Evolutionary conservation across 2,888 invertebrate species (phyloP).

Genomic region (Agriopis aurantiaria): DNA sequence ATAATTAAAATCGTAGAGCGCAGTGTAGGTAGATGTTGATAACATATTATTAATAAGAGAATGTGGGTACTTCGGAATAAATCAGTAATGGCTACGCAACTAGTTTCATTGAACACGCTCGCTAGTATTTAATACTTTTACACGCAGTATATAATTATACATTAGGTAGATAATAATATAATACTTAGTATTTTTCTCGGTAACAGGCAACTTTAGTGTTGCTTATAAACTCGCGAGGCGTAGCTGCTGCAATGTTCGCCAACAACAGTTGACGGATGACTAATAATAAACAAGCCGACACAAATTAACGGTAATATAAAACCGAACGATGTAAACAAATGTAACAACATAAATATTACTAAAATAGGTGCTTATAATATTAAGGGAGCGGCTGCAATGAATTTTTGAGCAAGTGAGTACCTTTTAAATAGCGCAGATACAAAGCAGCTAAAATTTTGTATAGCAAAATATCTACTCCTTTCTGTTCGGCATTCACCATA

Average conservation of each 20-base stretch:
- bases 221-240: neutral
- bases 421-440: neutral
- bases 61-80: no score
- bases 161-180: no score
- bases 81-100: no score
- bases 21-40: no score
- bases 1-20: no score
- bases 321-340: slow-evolving; percentile 46
- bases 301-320: slow-evolving; percentile 61
- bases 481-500: neutral
- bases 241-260: slow-evolving; percentile 46
- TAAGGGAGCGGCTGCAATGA: slow-evolving; percentile 40
- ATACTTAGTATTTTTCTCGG: no score
- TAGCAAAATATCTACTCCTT: no score
- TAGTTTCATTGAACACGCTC: no score
- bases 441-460: neutral
- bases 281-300: slow-evolving; percentile 60
- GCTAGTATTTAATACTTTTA: no score
- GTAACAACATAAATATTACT: slow-evolving; percentile 62
- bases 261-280: slow-evolving; percentile 60
- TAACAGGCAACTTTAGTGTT: neutral
- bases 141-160: no score
- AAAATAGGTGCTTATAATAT: slow-evolving; percentile 54
- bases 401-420: neutral
- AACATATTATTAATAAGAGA: no score